A percentile compares a stretch with the other conserved stretches of the same genome.
phyloP scores from a whole-genome alignment of 2,888 invertebrate genomes.

The Theretra japonica region DNA sequence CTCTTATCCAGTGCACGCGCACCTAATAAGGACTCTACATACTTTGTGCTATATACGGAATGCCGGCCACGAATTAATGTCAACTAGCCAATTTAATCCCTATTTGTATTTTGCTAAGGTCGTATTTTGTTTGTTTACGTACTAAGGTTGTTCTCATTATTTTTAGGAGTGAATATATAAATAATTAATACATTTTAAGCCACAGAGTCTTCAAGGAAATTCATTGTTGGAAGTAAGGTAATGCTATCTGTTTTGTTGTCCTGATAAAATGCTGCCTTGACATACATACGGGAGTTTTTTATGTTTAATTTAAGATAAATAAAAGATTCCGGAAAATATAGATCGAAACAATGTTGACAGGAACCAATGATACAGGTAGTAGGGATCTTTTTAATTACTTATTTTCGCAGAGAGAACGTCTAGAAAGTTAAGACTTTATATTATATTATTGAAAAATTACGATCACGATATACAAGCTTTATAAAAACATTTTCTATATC shows the following conservation, averaged over 20 bases:
- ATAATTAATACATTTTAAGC: background rate
- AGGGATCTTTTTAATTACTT: no score
- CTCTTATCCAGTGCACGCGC: constrained; percentile 35
- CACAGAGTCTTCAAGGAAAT: constrained; percentile 15
- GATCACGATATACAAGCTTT: no score
- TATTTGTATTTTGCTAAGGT: background rate
- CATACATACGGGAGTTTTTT: background rate
- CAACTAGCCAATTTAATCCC: background rate
- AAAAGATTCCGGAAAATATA: background rate
- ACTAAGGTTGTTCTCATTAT: constrained; percentile 14
- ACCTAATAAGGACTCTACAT: constrained; percentile 34
- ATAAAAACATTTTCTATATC: no score
- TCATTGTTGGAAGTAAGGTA: background rate
- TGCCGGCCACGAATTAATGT: background rate
- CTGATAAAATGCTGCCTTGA: constrained; percentile 14
- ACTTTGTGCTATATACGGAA: background rate
- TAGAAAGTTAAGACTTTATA: no score
- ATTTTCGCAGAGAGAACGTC: no score
- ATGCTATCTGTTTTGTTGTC: constrained; percentile 10
- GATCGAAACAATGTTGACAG: background rate
- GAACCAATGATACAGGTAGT: no score
- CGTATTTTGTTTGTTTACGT: background rate
- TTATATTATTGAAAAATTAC: no score
- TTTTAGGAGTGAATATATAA: constrained; percentile 1
- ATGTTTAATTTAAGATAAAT: background rate